Base-by-base conservation (phyloP, 2,113 vertebrate genomes). In the Felis chaus region DNA sequence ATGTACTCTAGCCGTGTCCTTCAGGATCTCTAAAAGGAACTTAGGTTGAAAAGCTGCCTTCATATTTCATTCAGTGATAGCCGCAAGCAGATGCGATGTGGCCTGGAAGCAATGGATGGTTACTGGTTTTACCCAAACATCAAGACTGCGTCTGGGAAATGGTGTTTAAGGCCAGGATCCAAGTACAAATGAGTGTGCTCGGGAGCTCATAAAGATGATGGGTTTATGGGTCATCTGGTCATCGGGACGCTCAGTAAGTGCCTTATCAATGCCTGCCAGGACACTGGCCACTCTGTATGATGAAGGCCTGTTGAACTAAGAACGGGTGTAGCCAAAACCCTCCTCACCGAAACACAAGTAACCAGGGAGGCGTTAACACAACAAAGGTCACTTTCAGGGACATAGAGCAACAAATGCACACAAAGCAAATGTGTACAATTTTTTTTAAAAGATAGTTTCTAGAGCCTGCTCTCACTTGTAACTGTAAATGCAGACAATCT, bases 91-190 rank as follows among this genome's bases (percentile, higher is more conserved):
- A 83, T 66, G 68, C 68, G 91, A 86, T 10, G 1, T 27, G 23
- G 55, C 45, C 78, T 55, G 18, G 50, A n/a, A 69, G 50, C 90
- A 91, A 97, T 18, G 45, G 93, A 81, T 81, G 78, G 85, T 39
- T 85, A 82, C 4, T 89, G 61, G 90, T 87, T 98, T 96, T 68
- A 90, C 79, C 66, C 73, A 86, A 50, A 94, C 81, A 83, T 69
- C 66, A 83, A 68, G 81, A 82, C 61, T 53, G 61, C 23, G 4
- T 18, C 39, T 63, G 73, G 73, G 82, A 89, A 95, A 90, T 82
- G 41, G 39, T 57, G 12, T 39, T 81, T 63, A 79, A 89, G 76
- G 94, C 25, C 66, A 31, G 68, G 55, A 80, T 57, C 68, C 41
- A 81, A 91, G 66, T 33, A 31, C 66, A 93, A 41, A 65, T 15